Percentiles rank a stretch among this genome's conserved stretches.
Evolutionary conservation across 2,797 vertebrate genomes (phyloP).

Genomic region (Peromyscus eremicus): DNA sequence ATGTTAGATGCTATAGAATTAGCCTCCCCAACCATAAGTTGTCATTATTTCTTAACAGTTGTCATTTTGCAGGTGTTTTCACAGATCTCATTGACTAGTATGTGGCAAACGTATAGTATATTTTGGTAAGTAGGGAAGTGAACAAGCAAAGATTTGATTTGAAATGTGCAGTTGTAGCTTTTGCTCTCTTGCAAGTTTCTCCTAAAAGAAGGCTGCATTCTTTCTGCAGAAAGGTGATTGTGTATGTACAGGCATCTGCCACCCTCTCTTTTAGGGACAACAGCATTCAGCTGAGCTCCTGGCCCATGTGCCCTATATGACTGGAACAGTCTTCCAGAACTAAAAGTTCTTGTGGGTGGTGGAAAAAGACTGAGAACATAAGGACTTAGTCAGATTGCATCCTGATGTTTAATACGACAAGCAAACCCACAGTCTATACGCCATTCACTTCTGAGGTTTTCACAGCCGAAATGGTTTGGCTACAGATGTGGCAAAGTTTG

Average conservation of each 20-base stretch:
- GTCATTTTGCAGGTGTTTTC: not conserved
- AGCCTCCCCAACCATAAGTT: not conserved
- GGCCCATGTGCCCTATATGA: not conserved
- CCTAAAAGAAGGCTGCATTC: not conserved
- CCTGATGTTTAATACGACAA: constrained; percentile 3
- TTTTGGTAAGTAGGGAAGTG: constrained; percentile 8
- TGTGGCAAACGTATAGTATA: not conserved
- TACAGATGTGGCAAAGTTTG: not conserved
- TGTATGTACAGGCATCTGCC: not conserved
- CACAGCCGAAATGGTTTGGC: not conserved
- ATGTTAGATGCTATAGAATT: not conserved
- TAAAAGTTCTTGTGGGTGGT: constrained; percentile 16
- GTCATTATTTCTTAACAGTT: not conserved
- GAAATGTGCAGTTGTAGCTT: constrained; percentile 2
- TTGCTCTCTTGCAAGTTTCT: not conserved
- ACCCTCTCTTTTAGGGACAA: not conserved
- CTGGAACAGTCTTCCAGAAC: not conserved
- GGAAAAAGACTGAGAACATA: constrained; percentile 33
- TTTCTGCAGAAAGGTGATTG: not conserved
- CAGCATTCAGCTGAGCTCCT: not conserved
- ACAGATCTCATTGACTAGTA: not conserved
- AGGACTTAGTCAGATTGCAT: not conserved
- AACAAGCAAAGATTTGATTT: constrained; percentile 24
- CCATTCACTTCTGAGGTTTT: not conserved
- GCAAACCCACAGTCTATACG: not conserved